Conservation (phyloP, 2,888 invertebrate species). For the Geophilus truncorum region DNA sequence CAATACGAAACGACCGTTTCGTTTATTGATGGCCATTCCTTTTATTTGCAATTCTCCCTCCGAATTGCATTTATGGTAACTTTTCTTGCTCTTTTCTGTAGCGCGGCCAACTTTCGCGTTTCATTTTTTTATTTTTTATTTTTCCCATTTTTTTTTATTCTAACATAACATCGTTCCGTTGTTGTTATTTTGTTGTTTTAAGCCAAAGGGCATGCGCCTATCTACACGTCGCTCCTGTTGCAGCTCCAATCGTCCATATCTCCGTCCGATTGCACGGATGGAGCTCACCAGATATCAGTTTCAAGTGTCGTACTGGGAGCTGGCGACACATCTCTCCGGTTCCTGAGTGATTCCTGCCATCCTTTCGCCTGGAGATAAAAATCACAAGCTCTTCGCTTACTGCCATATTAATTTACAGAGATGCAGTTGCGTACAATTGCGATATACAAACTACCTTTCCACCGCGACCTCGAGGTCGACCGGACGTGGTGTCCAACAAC, state of each 20-base stretch:
- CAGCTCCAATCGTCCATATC: conserved; percentile 17
- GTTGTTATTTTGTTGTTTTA: conserved; percentile 25
- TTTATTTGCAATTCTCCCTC: not conserved
- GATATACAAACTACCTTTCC: not conserved
- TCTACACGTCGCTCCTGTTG: conserved; percentile 14
- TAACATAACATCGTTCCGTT: not conserved
- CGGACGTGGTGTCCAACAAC: not conserved
- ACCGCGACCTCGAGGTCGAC: not conserved
- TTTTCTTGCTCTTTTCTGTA: not conserved
- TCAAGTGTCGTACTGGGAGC: conserved; percentile 30
- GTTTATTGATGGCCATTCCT: not conserved
- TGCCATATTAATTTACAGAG: conserved; percentile 28
- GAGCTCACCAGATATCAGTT: conserved; percentile 28
- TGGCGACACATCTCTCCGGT: conserved; percentile 25
- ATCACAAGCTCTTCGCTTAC: not conserved
- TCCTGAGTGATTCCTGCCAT: conserved; percentile 30
- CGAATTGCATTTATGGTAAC: not conserved
- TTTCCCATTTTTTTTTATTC: not conserved
- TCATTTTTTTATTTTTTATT: not conserved
- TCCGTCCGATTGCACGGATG: conserved; percentile 22
- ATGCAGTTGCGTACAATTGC: not conserved
- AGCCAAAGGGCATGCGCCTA: conserved; percentile 29
- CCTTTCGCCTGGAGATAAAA: conserved; percentile 24
- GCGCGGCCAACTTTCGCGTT: not conserved
- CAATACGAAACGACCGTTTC: not conserved